Evolutionary conservation across 2,797 vertebrate species (phyloP).

Genomic region (Nyctalus aviator): DNA sequence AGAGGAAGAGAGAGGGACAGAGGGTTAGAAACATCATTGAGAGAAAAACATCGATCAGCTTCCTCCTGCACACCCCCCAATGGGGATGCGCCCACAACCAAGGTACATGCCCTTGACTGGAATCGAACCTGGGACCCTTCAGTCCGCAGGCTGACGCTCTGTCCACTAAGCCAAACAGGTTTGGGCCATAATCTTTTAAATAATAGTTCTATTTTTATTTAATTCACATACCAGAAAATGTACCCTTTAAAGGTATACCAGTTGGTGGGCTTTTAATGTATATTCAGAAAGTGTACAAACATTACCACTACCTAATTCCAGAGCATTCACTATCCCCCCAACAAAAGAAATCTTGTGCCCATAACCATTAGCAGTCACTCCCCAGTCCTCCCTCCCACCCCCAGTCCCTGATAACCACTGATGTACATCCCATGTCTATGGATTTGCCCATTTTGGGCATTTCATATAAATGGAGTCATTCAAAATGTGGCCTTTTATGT

Average conservation of each 20-base stretch:
- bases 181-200: not conserved
- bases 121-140: too few species aligned
- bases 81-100: too few species aligned
- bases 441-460: not conserved
- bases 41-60: too few species aligned
- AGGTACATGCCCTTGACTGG: too few species aligned
- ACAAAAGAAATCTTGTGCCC: not conserved
- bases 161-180: too few species aligned
- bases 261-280: not conserved
- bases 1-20: too few species aligned
- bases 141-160: too few species aligned
- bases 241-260: not conserved
- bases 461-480: constrained; percentile 4
- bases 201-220: not conserved
- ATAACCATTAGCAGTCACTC: not conserved
- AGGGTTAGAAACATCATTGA: too few species aligned
- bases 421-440: not conserved
- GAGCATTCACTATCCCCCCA: not conserved
- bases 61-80: too few species aligned
- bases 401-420: not conserved
- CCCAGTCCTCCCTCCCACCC: too few species aligned
- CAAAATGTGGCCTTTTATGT: not conserved
- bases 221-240: constrained; percentile 31
- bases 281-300: not conserved
- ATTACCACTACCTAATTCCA: constrained; percentile 2